Conservation (phyloP, 1,140 invertebrate genomes). For the Drosophila athabasca region DNA sequence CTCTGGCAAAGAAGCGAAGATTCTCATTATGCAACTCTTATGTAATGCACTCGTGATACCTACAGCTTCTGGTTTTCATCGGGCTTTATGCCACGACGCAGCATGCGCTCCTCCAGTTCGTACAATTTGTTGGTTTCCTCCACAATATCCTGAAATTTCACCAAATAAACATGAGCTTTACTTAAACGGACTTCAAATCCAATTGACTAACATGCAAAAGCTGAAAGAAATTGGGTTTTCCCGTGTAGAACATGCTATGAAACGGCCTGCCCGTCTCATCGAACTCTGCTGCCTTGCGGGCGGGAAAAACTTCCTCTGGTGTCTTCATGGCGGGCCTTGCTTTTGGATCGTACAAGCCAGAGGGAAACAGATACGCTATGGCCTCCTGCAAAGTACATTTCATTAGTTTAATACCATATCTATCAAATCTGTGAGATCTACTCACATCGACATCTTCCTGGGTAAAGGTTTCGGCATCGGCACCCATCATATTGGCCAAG, state of each 20-base stretch:
- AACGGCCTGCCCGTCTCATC: conserved; percentile 93
- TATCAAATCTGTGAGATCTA: conserved; percentile 7
- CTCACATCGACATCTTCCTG: conserved; percentile 94
- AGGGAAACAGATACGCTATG: conserved; percentile 96
- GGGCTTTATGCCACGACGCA: conserved; percentile 86
- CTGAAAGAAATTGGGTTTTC: conserved; percentile 92
- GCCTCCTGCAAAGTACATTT: conserved; percentile 87
- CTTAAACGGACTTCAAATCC: neutral
- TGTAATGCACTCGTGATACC: conserved; percentile 52
- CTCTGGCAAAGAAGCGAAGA: conserved; percentile 77
- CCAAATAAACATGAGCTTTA: neutral
- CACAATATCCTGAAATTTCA: conserved; percentile 85
- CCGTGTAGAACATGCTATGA: conserved; percentile 96
- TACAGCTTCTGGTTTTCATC: conserved; percentile 87
- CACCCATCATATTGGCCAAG: conserved; percentile 99
- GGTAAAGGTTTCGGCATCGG: conserved; percentile 93
- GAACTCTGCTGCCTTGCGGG: conserved; percentile 94
- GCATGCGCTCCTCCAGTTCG: conserved; percentile 88
- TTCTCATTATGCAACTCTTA: neutral
- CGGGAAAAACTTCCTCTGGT: conserved; percentile 93
- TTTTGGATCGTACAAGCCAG: conserved; percentile 91
- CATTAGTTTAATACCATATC: neutral
- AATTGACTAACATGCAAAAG: conserved; percentile 89
- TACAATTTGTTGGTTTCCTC: conserved; percentile 88
- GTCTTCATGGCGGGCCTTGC: conserved; percentile 94